phyloP scores from a whole-genome alignment of 2,113 vertebrate genomes.

The Aspidoscelis tigris region DNA sequence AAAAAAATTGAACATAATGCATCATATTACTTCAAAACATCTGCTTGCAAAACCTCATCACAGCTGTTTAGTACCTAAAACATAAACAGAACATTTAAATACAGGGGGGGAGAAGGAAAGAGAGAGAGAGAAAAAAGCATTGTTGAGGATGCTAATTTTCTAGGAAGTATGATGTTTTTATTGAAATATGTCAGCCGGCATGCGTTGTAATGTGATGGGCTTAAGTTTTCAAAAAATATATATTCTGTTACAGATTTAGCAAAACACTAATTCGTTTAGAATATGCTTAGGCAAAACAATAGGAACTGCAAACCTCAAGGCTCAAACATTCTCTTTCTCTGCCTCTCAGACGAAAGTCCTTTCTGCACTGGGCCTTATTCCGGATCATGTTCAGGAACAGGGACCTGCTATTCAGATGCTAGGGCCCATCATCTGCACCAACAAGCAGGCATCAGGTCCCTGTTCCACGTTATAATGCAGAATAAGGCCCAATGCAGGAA shows the following conservation, averaged over 20 bases:
- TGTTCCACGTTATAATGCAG: too few species aligned
- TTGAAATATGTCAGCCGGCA: background rate
- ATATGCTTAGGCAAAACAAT: background rate
- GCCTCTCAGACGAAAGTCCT: too few species aligned
- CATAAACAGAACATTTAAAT: conserved; percentile 73
- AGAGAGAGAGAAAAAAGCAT: background rate
- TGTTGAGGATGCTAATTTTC: conserved; percentile 58
- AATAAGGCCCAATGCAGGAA: too few species aligned
- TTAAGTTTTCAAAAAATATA: too few species aligned
- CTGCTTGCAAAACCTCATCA: conserved; percentile 73
- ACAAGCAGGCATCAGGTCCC: too few species aligned
- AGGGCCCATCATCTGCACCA: too few species aligned
- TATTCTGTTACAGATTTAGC: background rate
- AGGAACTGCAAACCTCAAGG: background rate
- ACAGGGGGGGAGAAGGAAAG: background rate
- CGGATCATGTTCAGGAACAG: too few species aligned
- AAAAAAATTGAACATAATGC: conserved; percentile 74
- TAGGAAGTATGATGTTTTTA: conserved; percentile 29
- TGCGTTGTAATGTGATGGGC: conserved; percentile 13
- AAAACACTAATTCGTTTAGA: background rate
- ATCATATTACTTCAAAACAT: conserved; percentile 79
- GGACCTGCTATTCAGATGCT: too few species aligned
- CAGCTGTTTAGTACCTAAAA: conserved; percentile 81
- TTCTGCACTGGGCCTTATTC: too few species aligned
- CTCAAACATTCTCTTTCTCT: background rate